phyloP scores from a whole-genome alignment of 2,888 invertebrate species.

The Callinectes sapidus region DNA sequence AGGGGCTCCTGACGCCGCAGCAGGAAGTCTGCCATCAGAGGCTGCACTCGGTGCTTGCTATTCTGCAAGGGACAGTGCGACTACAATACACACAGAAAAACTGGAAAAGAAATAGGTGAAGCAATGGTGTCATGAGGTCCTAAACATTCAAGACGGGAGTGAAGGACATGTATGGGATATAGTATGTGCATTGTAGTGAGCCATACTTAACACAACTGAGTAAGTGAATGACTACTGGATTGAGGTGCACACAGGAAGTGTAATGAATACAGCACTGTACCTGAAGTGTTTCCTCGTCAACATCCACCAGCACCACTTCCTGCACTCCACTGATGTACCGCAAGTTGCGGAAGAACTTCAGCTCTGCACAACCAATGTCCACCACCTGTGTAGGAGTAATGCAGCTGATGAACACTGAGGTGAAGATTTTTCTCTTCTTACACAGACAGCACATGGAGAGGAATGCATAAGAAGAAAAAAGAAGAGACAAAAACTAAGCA shows the following conservation, averaged over 20 bases:
- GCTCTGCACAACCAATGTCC: constrained; percentile 52
- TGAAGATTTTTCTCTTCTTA: no score
- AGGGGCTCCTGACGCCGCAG: constrained; percentile 45
- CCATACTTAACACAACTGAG: neutral
- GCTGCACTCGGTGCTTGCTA: constrained; percentile 24
- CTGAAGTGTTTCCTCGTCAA: constrained; percentile 45
- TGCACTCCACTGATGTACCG: constrained; percentile 42
- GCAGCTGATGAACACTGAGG: neutral
- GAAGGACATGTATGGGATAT: neutral
- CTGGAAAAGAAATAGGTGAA: neutral
- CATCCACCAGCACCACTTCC: constrained; percentile 47
- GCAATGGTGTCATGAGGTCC: neutral
- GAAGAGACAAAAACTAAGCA: no score
- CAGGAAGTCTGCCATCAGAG: constrained; percentile 49
- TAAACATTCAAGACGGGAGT: neutral
- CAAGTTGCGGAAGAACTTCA: constrained; percentile 52
- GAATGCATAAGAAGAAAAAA: no score
- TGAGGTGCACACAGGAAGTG: neutral
- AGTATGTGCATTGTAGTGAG: neutral
- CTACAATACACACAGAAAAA: neutral
- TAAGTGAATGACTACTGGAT: neutral
- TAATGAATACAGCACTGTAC: neutral
- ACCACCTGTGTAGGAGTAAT: constrained; percentile 15
- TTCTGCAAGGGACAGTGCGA: neutral
- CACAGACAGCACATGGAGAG: no score